Evolutionary conservation across 2,113 vertebrate genomes (phyloP).

Genomic region (Heteronetta atricapilla): DNA sequence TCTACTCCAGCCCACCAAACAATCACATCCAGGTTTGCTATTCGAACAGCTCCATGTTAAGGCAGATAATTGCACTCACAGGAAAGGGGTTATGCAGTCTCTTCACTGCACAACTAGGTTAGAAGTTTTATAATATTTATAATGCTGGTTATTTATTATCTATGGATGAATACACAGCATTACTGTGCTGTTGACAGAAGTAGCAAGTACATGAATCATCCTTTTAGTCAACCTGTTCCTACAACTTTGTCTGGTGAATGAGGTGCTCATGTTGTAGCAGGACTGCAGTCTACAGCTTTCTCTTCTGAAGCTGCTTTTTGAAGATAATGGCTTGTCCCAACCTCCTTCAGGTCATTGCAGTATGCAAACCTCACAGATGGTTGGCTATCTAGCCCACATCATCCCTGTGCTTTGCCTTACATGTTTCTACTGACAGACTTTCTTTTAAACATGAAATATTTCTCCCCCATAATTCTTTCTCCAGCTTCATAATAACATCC

Average conservation of each 20-base stretch:
- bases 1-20: neutral
- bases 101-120: neutral
- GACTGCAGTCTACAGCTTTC: neutral
- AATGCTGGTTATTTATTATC: neutral
- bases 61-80: neutral
- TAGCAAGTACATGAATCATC: neutral
- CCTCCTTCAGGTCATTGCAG: neutral
- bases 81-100: neutral
- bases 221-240: neutral
- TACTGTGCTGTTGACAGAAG: neutral
- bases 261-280: neutral
- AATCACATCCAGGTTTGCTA: neutral
- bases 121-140: neutral
- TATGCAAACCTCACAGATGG: neutral
- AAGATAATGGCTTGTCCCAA: neutral
- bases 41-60: neutral
- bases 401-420: neutral
- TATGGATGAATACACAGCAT: accelerated
- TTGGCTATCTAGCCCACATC: neutral
- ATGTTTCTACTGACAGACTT: neutral
- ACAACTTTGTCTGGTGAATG: neutral
- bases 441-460: neutral
- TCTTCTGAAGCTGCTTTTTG: neutral
- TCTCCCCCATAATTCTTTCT: neutral
- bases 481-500: neutral